A percentile compares a stretch with the other conserved stretches of the same genome.
These are phyloP conservation scores for Oscheius onirici DNA, from an alignment of 2,888 invertebrate species.

Conservation along the genomic window DNA sequence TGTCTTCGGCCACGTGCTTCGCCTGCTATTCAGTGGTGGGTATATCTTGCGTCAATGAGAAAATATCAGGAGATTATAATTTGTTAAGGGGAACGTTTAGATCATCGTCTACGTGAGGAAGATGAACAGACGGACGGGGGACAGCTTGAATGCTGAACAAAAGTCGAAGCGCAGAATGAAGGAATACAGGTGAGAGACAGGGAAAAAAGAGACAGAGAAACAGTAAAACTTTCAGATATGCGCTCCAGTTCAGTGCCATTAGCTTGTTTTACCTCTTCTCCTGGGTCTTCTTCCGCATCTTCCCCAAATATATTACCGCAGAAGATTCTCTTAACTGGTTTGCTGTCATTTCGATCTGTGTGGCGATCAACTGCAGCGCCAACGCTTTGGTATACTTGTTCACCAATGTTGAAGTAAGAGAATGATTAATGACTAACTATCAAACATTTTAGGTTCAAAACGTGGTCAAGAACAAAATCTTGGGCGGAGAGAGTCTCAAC, in stretches of 20 bases:
- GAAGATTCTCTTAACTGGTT: conserved; percentile 42
- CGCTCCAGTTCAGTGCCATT: conserved; percentile 53
- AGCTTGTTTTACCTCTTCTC: conserved; percentile 48
- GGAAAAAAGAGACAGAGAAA: no score
- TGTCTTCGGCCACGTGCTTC: conserved; percentile 39
- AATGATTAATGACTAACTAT: no score
- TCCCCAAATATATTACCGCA: conserved; percentile 42
- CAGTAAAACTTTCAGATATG: conserved; percentile 41
- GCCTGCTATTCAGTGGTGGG: conserved; percentile 45
- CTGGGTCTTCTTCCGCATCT: conserved; percentile 52
- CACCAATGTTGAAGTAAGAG: conserved; percentile 47
- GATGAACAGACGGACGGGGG: background rate
- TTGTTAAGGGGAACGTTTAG: background rate
- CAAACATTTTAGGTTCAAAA: conserved; percentile 17
- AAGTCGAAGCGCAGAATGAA: conserved; percentile 12
- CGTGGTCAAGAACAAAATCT: background rate
- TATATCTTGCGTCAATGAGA: background rate
- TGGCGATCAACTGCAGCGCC: conserved; percentile 49
- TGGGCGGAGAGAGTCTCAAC: background rate
- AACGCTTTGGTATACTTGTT: conserved; percentile 48
- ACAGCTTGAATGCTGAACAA: conserved; percentile 2
- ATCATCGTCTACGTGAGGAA: conserved; percentile 8
- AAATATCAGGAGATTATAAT: no score
- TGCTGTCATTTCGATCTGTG: conserved; percentile 38
- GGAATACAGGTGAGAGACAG: conserved; percentile 12